Base-by-base conservation (phyloP, 2,888 invertebrate species). In the Cerastis leucographa region DNA sequence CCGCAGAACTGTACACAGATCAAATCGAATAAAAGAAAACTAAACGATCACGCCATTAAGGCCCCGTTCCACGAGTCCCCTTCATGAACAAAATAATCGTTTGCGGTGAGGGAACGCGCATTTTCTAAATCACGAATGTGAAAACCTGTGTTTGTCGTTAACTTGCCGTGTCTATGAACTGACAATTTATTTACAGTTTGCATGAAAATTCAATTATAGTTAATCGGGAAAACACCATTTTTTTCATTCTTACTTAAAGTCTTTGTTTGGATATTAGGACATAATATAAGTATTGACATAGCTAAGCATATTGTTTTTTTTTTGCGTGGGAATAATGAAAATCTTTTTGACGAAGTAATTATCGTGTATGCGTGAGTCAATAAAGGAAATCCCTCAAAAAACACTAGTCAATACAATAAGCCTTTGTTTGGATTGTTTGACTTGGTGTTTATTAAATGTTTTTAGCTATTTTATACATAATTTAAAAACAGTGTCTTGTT, bases 121-220 rank as follows among this genome's bases (percentile, higher is more conserved):
- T 94, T 95, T 94, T 94, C 94, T 94, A 94, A 95, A 95, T 95
- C 95, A 95, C 94, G 94, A 95, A 95, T 94, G 92, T 94, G 95
- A 94, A 94, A 94, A 92, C 91, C 89, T 89, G 90, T 91, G 88
- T 92, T 93, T 91, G 90, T 91, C 90, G 89, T 90, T 91, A 90
- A 88, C 84, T 73, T 85, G 80, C 85, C 89, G 89, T 89, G 89
- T 85, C 87, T 87, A 86, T 89, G 89, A 91, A 89, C 86, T 88
- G 87, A 85, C 88, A 89, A 89, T 91, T 78, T 78, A 69, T 69
- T 74, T 69, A 65, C 73, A 85, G 61, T 80, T 84, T 67, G 44
- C 54, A 42, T 77, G 85, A 76, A 85, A 72, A 81, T 81, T 69
- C 42, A 81, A 85, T 65, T 71, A 59, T 49, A 42, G 12, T 35